A percentile compares a stretch with the other conserved stretches of the same genome.
phyloP scores from a whole-genome alignment of 2,113 vertebrate species.

The Passer montanus region DNA sequence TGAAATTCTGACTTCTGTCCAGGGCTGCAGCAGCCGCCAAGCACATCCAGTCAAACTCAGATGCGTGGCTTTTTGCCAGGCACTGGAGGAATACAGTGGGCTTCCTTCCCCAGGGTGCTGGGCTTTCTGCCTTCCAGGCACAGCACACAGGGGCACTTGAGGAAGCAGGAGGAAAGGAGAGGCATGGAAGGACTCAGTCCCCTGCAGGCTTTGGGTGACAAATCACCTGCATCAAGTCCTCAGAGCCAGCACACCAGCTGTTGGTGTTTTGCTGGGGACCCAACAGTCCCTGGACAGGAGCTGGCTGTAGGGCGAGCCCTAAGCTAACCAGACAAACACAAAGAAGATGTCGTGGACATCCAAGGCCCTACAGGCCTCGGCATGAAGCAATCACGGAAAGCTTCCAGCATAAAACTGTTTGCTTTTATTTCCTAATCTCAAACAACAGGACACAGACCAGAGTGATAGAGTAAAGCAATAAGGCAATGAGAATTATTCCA shows the following conservation, averaged over 20 bases:
- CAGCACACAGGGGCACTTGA: not conserved
- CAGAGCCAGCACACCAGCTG: not conserved
- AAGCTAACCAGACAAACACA: rapidly evolving
- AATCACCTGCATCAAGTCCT: not conserved
- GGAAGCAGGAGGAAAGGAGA: not conserved
- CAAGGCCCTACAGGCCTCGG: not conserved
- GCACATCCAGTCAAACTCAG: not conserved
- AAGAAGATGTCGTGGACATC: not conserved
- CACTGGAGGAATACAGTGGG: rapidly evolving
- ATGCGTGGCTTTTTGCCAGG: rapidly evolving
- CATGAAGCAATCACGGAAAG: not conserved
- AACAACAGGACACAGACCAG: not conserved
- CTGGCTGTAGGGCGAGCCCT: not conserved
- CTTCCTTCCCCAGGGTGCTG: not conserved
- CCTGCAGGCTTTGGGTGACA: not conserved
- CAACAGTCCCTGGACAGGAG: not conserved
- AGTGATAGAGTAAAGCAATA: not conserved
- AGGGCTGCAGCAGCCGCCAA: not conserved
- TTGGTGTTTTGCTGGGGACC: not conserved
- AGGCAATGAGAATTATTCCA: not conserved
- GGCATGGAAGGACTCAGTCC: not conserved
- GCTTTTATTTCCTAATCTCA: not conserved
- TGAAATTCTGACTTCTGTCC: not conserved
- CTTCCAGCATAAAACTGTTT: not conserved
- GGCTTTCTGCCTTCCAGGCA: not conserved